These are phyloP conservation scores for Arctopsyche grandis DNA, from an alignment of 1,140 invertebrate genomes.

Conservation along the genomic window DNA sequence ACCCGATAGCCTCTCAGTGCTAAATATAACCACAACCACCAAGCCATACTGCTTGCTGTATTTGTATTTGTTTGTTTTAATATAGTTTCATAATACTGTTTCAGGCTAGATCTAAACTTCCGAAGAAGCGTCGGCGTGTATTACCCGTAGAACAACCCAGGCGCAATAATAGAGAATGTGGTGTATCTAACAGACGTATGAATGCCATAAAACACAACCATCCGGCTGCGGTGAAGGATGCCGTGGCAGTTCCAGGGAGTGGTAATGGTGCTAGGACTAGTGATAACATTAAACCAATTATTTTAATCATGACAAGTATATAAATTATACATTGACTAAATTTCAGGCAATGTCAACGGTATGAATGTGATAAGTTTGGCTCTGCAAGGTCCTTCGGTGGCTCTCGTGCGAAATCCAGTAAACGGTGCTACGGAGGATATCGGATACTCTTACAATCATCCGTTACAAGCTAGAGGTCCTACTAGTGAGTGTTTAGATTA, in stretches of 20 bases:
- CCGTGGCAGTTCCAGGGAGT: constrained; percentile 60
- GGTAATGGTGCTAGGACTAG: not conserved
- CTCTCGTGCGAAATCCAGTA: constrained; percentile 53
- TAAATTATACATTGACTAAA: not conserved
- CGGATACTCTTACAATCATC: constrained; percentile 55
- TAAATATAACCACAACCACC: too few species aligned
- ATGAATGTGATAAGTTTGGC: constrained; percentile 77
- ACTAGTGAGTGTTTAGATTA: constrained; percentile 56
- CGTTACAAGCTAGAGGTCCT: constrained; percentile 63
- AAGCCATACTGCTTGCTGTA: too few species aligned
- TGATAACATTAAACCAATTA: not conserved
- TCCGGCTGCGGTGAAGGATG: constrained; percentile 75
- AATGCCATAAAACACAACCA: constrained; percentile 86
- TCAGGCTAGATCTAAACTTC: constrained; percentile 88
- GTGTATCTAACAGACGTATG: constrained; percentile 75
- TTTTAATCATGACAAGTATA: not conserved
- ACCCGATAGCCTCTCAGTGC: too few species aligned
- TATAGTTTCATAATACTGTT: constrained; percentile 25
- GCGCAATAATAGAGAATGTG: constrained; percentile 67
- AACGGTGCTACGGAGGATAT: constrained; percentile 53
- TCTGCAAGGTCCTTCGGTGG: constrained; percentile 65
- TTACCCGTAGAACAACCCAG: constrained; percentile 83
- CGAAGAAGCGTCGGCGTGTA: constrained; percentile 84
- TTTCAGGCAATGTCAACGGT: constrained; percentile 72
- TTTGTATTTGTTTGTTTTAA: too few species aligned